Percentiles rank a stretch among this genome's conserved stretches.
These are phyloP conservation scores for Pseudachorutes palmiensis DNA, from an alignment of 1,140 invertebrate genomes.

Conservation along the genomic window DNA sequence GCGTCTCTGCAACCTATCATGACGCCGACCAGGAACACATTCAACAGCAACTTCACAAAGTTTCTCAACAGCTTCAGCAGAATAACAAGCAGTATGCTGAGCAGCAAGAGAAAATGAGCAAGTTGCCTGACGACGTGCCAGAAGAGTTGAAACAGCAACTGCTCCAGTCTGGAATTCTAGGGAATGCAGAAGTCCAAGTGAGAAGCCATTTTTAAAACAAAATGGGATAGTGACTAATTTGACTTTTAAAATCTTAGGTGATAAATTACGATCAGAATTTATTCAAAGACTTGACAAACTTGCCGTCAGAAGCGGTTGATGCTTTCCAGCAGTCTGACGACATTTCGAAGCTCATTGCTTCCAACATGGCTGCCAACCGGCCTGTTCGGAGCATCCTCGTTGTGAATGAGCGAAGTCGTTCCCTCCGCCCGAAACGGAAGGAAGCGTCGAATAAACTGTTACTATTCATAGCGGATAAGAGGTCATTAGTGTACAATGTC, in stretches of 20 bases:
- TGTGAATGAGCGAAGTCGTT: neutral
- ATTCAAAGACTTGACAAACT: conserved; percentile 53
- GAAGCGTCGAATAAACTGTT: conserved; percentile 1
- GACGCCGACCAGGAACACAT: conserved; percentile 38
- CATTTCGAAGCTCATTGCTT: neutral
- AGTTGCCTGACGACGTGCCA: conserved; percentile 71
- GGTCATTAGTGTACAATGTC: neutral
- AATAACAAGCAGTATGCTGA: conserved; percentile 11
- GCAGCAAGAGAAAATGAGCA: conserved; percentile 30
- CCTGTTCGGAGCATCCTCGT: conserved; percentile 1
- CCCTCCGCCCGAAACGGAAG: neutral
- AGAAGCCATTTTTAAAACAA: conserved; percentile 50
- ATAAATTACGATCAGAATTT: conserved; percentile 80
- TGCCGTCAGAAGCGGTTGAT: conserved; percentile 64
- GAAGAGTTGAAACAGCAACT: conserved; percentile 72
- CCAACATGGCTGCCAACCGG: neutral
- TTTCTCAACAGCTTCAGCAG: conserved; percentile 8
- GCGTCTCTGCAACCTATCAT: conserved; percentile 26
- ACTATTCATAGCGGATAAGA: conserved; percentile 1
- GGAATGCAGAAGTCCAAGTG: conserved; percentile 75
- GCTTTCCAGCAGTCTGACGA: conserved; percentile 43
- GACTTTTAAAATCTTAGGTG: conserved; percentile 23
- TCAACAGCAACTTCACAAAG: conserved; percentile 37
- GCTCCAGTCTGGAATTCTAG: conserved; percentile 71
- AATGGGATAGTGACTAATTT: neutral